Base-by-base conservation (phyloP, 2,797 vertebrate genomes). In the Anguilla megastoma region DNA sequence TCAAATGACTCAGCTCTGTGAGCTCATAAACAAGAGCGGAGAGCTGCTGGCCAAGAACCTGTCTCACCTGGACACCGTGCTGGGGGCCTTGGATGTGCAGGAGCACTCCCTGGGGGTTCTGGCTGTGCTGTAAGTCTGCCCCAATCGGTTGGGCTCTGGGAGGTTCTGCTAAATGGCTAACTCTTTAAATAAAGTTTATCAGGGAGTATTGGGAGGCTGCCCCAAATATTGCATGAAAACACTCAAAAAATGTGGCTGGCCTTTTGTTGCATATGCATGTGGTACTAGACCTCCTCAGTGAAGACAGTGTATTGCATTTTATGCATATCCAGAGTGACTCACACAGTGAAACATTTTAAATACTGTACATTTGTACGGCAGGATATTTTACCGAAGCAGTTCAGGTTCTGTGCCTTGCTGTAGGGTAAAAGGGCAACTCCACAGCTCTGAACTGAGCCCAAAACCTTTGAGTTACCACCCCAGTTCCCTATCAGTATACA, bases 1-100 rank as follows among this genome's bases (percentile, higher is more conserved):
- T 94, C 98, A 99, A 96, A 99, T 99, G 99, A 99, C 99, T 94
- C 99, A 99, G 95, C 97, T 99, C 88, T 99, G 99, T 90, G 99
- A 99, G 94, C 94, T 99, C 94, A 99, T 99, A 95, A 99, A 99
- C 96, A 99, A 99, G 96, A 99, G 99, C 2, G 99, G 98, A 90
- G 99, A 99, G 91, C 97, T 99, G 93, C 97, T 99, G 92, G 98
- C 98, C 90, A 99, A 99, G 95, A 99, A 99, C 87, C 95, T 99
- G 91, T 99, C 99, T 87, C 99, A 99, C 89, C 95, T 99, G 95
- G 99, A 99, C 95, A 99, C 99, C 4, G 99, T 99, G 92, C 97
- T 99, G 0, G 99, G 99, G 91, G 99, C 99, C 86, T 95, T 99
- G 94, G 99, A 99, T 93, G 97, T 99, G 89, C 99, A 99, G 91